Base-by-base conservation (phyloP, 2,888 invertebrate genomes). In the Agrotis segetum region DNA sequence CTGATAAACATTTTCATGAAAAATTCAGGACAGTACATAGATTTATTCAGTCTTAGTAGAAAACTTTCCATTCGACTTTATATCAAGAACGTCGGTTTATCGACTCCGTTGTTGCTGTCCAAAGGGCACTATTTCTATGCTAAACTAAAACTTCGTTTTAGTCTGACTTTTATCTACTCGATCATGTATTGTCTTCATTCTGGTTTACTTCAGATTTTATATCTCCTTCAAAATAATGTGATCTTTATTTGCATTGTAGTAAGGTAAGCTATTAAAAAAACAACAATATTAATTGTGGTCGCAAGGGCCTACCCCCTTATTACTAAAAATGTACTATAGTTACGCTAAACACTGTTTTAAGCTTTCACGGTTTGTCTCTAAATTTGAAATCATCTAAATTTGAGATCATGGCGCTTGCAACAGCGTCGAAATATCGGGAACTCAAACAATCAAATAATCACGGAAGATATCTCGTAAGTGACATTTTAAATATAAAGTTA, bases 1-100 rank as follows among this genome's bases (percentile, higher is more conserved):
- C 6, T 34, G 34, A 61, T 63, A 56, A 62, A 59, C 21, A 17
- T 61, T 24, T 80, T 71, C 19, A 58, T 56, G 62, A 52, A 46
- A 29, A 58, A 44, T 65, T 65, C 69, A 61, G 47, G 19, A 49
- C 4, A n/a, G 21, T 46, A 52, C 6, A 44, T 16, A 4, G 4
- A 60, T 60, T 60, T 49, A 53, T 24, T 66, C 34, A 49, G 19
- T 49, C 44, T 62, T n/a, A 14, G 13, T 44, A 67, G 21, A 49
- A 53, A 63, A 63, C 14, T 55, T 21, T 24, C 13, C 13, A 19
- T 55, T 49, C 14, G 29, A 55, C 19, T 56, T 50, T 40, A 49
- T 13, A n/a, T 46, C n/a, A 24, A 13, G 16, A 74, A 21, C 16
- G 2, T 40, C 21, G 9, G 13, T 40, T 19, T 47, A 34, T 67